Base-by-base conservation (phyloP, 2,888 invertebrate genomes). In the Epiblema foenella region DNA sequence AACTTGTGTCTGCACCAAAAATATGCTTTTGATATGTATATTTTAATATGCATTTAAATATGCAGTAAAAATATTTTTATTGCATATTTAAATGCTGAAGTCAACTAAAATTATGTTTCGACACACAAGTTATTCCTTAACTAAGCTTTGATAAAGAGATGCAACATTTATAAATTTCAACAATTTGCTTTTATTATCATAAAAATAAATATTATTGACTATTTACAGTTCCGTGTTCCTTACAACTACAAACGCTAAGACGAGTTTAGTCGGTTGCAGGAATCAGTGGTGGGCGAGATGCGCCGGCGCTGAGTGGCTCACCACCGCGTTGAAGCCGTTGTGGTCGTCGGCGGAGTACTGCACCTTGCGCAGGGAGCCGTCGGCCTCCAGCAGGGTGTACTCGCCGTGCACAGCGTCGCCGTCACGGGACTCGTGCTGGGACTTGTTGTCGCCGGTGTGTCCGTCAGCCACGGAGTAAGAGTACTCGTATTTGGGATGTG, bases 381-480 rank as follows among this genome's bases (percentile, higher is more conserved):
- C 93, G 51, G 94, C 91, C 79, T 94, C 94, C 75, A 91, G 85
- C 60, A 94, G 85, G 37, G 90, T 90, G 85, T 95, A 95, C 78
- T 94, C 91, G 65, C 85, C 85, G 67, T 83, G 80, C 75, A 85
- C 85, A 66, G 77, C 81, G 75, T 83, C 83, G 29, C 83, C 82
- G 73, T 92, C 90, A 73, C 88, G 86, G 77, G 86, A 84, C 83
- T 94, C 94, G 59, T 87, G 83, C 80, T 94, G 94, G 72, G 90
- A 90, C 86, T 94, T 94, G 82, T 93, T 89, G 85, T 94, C 94
- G 42, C 94, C 94, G 73, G 94, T 91, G 79, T 94, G 94, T n/a
- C 89, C 89, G 75, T 94, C 94, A 72, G 94, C 90, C 20, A 93
- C 94, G 12, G 94, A 94, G 83, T 94, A 94, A n/a, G 93, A 89